These are phyloP conservation scores for Callipepla squamata DNA, from an alignment of 2,113 vertebrate species.

Conservation along the genomic window DNA sequence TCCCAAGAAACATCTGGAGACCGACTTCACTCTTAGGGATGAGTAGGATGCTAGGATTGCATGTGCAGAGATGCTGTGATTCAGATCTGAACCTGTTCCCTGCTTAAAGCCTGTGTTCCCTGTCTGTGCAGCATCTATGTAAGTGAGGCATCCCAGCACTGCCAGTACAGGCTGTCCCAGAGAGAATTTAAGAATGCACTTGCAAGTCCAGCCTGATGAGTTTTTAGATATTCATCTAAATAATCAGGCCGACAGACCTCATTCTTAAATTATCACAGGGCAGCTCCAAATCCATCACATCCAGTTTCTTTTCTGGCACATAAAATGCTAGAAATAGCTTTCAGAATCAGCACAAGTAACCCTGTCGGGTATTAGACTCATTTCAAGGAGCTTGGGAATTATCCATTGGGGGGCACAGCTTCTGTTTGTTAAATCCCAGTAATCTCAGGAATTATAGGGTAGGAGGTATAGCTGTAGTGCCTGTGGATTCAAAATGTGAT, in stretches of 20 bases:
- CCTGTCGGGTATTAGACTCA: slow-evolving; percentile 36
- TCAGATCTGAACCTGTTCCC: neutral
- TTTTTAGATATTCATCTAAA: slow-evolving; percentile 21
- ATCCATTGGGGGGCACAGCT: slow-evolving; percentile 4
- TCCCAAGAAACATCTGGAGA: neutral
- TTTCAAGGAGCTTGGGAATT: slow-evolving; percentile 39
- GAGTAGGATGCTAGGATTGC: neutral
- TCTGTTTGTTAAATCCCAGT: slow-evolving; percentile 34
- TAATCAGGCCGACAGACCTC: slow-evolving; percentile 57
- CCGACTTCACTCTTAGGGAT: accelerated
- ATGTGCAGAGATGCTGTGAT: neutral
- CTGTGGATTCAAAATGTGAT: slow-evolving; percentile 8
- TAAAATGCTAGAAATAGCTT: slow-evolving; percentile 62
- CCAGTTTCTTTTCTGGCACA: slow-evolving; percentile 30
- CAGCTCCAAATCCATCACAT: slow-evolving; percentile 65
- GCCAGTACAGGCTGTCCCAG: neutral
- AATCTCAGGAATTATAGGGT: slow-evolving; percentile 35
- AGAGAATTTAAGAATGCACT: neutral
- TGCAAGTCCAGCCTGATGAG: neutral
- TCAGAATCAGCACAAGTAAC: slow-evolving; percentile 35
- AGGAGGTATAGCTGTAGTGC: neutral
- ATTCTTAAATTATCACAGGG: slow-evolving; percentile 55
- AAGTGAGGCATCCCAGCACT: neutral
- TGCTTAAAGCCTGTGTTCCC: neutral
- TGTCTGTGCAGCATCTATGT: neutral